Conservation (phyloP, 2,888 invertebrate genomes). For the Subacronicta megacephala region DNA sequence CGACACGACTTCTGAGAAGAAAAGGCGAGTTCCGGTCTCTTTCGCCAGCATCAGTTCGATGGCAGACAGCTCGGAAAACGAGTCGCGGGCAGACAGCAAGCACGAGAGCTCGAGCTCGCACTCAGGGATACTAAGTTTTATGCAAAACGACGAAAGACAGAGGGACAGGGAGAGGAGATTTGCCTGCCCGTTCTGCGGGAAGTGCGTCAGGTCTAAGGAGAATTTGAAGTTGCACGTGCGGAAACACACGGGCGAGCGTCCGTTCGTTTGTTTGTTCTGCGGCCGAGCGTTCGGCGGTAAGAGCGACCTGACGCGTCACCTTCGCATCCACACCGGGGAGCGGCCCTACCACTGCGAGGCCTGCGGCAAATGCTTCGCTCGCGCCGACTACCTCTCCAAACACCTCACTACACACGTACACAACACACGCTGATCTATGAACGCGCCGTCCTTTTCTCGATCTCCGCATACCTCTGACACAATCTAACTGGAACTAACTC, state of each 20-base stretch:
- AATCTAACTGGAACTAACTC: conserved; percentile 39
- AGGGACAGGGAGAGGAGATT: conserved; percentile 93
- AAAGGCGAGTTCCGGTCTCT: conserved; percentile 82
- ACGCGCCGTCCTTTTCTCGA: conserved; percentile 72
- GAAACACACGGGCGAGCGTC: conserved; percentile 96
- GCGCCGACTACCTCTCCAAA: conserved; percentile 97
- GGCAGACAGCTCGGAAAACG: conserved; percentile 87
- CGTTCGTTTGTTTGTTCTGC: conserved; percentile 97
- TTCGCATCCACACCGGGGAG: conserved; percentile 96
- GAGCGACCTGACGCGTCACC: conserved; percentile 95
- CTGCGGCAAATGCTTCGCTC: conserved; percentile 97
- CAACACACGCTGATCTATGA: conserved; percentile 89
- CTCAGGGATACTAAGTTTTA: conserved; percentile 90
- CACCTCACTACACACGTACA: conserved; percentile 97
- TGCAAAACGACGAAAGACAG: conserved; percentile 89
- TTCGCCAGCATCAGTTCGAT: conserved; percentile 88
- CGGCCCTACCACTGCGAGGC: conserved; percentile 97
- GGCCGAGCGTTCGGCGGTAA: conserved; percentile 96
- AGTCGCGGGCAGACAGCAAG: conserved; percentile 83
- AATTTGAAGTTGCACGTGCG: conserved; percentile 96
- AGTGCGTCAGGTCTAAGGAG: conserved; percentile 96
- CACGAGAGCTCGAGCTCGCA: conserved; percentile 89
- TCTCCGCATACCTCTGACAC: conserved; percentile 56
- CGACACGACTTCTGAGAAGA: conserved; percentile 68
- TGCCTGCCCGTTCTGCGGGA: conserved; percentile 96